These are phyloP conservation scores for Fundulus diaphanus DNA, from an alignment of 2,797 vertebrate genomes.

Conservation along the genomic window DNA sequence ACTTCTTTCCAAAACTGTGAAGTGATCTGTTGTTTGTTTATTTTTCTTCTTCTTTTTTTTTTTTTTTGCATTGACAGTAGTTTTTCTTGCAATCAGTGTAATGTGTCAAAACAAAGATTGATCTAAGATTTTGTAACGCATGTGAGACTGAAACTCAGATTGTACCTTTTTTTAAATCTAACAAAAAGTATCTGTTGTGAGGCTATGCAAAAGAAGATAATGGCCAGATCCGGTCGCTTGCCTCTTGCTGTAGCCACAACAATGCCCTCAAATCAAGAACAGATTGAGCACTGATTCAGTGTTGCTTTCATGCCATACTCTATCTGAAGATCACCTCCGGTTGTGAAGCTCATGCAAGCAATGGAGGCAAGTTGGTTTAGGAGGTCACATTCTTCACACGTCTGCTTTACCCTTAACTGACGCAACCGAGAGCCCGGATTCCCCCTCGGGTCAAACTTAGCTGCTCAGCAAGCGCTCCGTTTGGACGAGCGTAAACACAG, in stretches of 20 bases:
- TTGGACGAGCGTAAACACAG: constrained; percentile 15
- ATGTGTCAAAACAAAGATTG: not conserved
- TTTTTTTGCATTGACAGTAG: not conserved
- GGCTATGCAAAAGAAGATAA: not conserved
- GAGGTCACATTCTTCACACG: constrained; percentile 1
- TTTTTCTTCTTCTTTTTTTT: too few species aligned
- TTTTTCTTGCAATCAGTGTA: not conserved
- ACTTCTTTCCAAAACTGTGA: not conserved
- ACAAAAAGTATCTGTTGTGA: not conserved
- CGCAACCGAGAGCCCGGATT: not conserved
- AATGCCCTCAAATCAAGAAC: not conserved
- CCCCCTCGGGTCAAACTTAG: constrained; percentile 4
- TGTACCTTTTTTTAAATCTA: not conserved
- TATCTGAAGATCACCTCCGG: not conserved
- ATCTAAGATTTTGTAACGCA: not conserved
- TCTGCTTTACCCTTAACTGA: not conserved
- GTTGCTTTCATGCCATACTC: not conserved
- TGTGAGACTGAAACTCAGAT: not conserved
- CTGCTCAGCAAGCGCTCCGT: constrained; percentile 13
- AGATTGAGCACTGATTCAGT: not conserved
- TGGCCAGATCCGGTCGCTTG: not conserved
- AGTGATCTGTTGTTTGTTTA: not conserved
- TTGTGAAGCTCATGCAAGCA: not conserved
- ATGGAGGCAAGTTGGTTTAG: not conserved
- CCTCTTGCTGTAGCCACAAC: not conserved